A percentile compares a stretch with the other conserved stretches of the same genome.
These are phyloP conservation scores for Scelioninae gen. 2 DNA, from an alignment of 2,888 invertebrate species.

Conservation along the genomic window DNA sequence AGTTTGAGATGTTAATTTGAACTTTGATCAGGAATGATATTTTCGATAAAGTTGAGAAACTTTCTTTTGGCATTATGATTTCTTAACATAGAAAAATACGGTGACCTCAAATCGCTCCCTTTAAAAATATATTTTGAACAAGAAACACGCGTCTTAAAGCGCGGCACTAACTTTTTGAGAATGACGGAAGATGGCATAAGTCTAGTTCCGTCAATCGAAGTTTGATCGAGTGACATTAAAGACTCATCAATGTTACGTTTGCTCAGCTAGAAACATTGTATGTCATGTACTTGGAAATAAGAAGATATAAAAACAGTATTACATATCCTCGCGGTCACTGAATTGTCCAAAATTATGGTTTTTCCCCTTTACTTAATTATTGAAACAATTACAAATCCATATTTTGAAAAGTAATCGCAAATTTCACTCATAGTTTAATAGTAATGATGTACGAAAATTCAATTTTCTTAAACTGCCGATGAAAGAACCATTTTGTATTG, in stretches of 20 bases:
- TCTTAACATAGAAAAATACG: constrained; percentile 4
- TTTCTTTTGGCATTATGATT: constrained; percentile 1
- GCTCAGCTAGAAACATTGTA: not conserved
- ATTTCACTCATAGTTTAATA: too few species aligned
- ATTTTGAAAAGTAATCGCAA: too few species aligned
- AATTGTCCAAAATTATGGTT: too few species aligned
- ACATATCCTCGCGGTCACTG: too few species aligned
- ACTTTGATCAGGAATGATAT: not conserved
- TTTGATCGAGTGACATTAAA: constrained; percentile 33
- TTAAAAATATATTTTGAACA: constrained; percentile 18
- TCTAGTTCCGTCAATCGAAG: constrained; percentile 33
- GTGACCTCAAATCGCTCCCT: constrained; percentile 23
- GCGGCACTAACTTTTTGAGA: constrained; percentile 6
- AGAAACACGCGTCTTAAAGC: constrained; percentile 3
- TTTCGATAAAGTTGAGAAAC: constrained; percentile 1
- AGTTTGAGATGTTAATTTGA: too few species aligned
- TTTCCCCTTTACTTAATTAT: too few species aligned
- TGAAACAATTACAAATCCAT: too few species aligned
- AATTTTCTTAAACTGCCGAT: too few species aligned
- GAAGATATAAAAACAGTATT: too few species aligned
- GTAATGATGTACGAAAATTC: too few species aligned
- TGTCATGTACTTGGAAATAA: constrained; percentile 6
- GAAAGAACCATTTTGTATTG: too few species aligned
- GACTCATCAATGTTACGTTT: constrained; percentile 25
- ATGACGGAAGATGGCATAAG: constrained; percentile 18